These are phyloP conservation scores for Ictidomys tridecemlineatus DNA, from an alignment of 2,113 vertebrate species.

Conservation along the genomic window DNA sequence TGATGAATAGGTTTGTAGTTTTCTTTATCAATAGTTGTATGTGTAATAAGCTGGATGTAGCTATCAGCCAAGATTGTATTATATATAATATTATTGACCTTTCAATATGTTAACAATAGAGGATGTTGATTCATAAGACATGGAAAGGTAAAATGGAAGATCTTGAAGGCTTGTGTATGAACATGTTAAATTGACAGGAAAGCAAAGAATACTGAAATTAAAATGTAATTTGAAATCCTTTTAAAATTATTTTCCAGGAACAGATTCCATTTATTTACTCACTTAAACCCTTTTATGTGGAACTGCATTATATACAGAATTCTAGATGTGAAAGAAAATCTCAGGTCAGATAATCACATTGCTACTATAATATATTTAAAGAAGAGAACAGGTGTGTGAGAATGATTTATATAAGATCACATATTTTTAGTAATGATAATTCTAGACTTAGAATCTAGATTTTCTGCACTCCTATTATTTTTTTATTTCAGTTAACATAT, in stretches of 20 bases:
- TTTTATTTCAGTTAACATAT: neutral
- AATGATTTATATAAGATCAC: neutral
- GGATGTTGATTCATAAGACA: conserved; percentile 21
- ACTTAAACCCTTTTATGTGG: neutral
- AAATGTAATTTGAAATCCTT: conserved; percentile 20
- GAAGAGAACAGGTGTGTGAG: neutral
- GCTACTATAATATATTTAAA: neutral
- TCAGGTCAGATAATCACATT: conserved; percentile 13
- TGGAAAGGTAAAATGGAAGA: neutral
- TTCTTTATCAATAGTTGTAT: conserved; percentile 46
- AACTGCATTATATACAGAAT: neutral
- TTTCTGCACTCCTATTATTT: neutral
- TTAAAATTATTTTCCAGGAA: neutral
- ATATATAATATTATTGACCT: conserved; percentile 30
- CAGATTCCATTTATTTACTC: neutral
- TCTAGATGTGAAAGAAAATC: neutral
- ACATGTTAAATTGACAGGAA: neutral
- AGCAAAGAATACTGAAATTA: neutral
- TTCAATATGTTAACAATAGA: conserved; percentile 44
- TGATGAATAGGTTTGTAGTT: conserved; percentile 40
- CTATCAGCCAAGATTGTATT: conserved; percentile 35
- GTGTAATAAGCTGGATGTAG: conserved; percentile 23
- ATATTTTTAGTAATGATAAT: neutral
- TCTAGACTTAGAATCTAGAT: neutral
- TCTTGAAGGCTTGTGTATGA: neutral